A percentile compares a stretch with the other conserved stretches of the same genome.
phyloP scores from a whole-genome alignment of 2,113 vertebrate genomes.

The Cichladusa arquata region DNA sequence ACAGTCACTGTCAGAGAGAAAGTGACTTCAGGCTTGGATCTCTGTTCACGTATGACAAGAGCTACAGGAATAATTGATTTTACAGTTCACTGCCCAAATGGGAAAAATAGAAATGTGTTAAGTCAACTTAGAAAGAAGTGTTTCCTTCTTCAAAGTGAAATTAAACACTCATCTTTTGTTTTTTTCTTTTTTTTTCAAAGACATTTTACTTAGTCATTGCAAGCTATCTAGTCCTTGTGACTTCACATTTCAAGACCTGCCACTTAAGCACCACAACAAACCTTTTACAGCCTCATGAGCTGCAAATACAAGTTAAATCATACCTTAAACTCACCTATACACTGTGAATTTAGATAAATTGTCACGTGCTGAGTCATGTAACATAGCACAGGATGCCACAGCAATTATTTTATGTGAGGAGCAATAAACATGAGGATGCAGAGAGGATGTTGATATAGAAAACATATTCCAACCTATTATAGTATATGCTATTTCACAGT shows the following conservation, averaged over 20 bases:
- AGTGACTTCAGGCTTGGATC: not conserved
- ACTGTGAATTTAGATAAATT: not conserved
- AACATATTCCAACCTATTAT: not conserved
- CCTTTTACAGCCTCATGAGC: not conserved
- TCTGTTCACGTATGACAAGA: not conserved
- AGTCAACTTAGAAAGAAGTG: not conserved
- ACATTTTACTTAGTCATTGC: not conserved
- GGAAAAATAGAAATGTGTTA: not conserved
- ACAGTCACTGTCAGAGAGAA: not conserved
- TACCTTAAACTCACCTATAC: not conserved
- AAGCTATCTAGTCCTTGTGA: not conserved
- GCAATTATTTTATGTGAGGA: not conserved
- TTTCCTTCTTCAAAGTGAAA: not conserved
- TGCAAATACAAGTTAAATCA: not conserved
- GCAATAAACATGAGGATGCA: not conserved
- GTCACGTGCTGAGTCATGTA: rapidly evolving
- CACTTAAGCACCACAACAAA: not conserved
- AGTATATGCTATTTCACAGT: not conserved
- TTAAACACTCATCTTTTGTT: rapidly evolving
- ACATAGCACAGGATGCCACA: not conserved
- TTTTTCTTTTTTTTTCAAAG: rapidly evolving
- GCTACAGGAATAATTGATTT: slow-evolving; percentile 27
- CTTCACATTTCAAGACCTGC: not conserved
- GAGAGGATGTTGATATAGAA: not conserved
- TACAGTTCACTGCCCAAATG: not conserved